Conservation (phyloP, 2,888 invertebrate species). For the Hydropsyche betteni region DNA sequence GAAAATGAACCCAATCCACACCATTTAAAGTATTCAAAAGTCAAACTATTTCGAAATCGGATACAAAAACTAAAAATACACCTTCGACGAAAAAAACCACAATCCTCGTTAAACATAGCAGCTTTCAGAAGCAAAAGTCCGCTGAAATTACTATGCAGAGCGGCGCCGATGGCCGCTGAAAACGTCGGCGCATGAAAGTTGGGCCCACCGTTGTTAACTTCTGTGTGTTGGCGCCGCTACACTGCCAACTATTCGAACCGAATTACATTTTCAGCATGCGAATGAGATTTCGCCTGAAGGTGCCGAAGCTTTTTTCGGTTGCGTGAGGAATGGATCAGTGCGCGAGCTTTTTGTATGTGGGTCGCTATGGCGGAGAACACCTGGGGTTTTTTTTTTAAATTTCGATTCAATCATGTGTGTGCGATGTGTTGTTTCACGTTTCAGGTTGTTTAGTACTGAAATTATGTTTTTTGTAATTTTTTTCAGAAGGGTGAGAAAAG, state of each 20-base stretch:
- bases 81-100: background rate
- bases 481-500: too few species aligned
- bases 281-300: conserved; percentile 40
- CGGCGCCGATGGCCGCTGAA: conserved; percentile 19
- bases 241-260: conserved; percentile 44
- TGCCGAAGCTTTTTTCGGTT: too few species aligned
- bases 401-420: too few species aligned
- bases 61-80: background rate
- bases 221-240: background rate
- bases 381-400: too few species aligned
- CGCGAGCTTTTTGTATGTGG: too few species aligned
- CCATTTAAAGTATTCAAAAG: too few species aligned
- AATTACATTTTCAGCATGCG: conserved; percentile 47
- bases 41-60: background rate
- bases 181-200: conserved; percentile 40
- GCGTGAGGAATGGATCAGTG: too few species aligned
- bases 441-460: too few species aligned
- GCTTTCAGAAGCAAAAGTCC: background rate
- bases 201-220: conserved; percentile 32
- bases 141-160: conserved; percentile 30
- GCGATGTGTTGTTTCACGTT: too few species aligned
- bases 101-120: background rate
- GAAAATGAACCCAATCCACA: background rate
- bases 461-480: too few species aligned
- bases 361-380: too few species aligned